Evolutionary conservation across 2,797 vertebrate genomes (phyloP).

Genomic region (Rhyacichthys aspro): DNA sequence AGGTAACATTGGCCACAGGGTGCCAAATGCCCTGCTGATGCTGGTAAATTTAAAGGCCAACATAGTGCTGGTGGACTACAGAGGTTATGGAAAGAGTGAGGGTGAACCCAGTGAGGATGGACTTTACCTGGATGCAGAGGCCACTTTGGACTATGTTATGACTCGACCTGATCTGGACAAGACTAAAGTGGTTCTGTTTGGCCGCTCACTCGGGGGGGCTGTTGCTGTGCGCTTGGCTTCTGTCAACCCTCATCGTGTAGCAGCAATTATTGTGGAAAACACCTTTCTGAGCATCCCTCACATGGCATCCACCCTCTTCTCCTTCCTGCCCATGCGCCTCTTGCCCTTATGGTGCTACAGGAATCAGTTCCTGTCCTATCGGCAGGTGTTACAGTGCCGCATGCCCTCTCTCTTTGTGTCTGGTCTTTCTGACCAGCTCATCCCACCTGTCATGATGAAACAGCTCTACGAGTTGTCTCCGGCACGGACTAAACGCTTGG

Average conservation of each 20-base stretch:
- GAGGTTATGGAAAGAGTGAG: constrained; percentile 97
- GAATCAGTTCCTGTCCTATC: constrained; percentile 97
- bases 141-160: constrained; percentile 96
- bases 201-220: constrained; percentile 95
- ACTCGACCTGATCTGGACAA: constrained; percentile 95
- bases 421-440: constrained; percentile 96
- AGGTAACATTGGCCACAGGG: constrained; percentile 95
- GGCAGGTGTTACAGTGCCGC: constrained; percentile 92
- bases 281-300: constrained; percentile 99
- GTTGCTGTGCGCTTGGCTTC: constrained; percentile 95
- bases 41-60: constrained; percentile 97
- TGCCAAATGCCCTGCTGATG: constrained; percentile 97
- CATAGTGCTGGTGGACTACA: constrained; percentile 94
- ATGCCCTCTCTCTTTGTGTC: constrained; percentile 99
- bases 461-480: constrained; percentile 97
- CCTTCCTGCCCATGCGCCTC: constrained; percentile 94
- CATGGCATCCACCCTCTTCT: constrained; percentile 97
- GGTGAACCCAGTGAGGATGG: constrained; percentile 96
- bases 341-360: constrained; percentile 98
- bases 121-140: constrained; percentile 92
- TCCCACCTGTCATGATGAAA: constrained; percentile 99
- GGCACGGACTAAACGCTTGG: constrained; percentile 96
- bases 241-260: constrained; percentile 93
- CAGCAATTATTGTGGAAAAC: constrained; percentile 96
- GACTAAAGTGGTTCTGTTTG: constrained; percentile 95